Base-by-base conservation (phyloP, 2,113 vertebrate genomes). In the Urocynchramus pylzowi region DNA sequence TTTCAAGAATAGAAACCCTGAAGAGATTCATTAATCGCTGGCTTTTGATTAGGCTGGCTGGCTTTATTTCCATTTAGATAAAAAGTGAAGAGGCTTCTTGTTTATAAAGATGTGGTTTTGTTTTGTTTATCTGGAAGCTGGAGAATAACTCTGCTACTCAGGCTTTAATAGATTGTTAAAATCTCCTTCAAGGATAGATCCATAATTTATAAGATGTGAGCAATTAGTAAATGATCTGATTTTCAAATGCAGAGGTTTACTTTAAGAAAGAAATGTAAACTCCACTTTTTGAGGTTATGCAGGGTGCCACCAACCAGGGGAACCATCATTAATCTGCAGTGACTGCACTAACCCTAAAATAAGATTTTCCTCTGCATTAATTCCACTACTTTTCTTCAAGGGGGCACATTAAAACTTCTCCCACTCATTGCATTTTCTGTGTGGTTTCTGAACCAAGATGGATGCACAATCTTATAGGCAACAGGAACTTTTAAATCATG, bases 51-150 rank as follows among this genome's bases (percentile, higher is more conserved):
- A 87, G 73, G 77, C 56, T 59, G 56, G n/a, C 56, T 59, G n/a
- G 56, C 56, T 94, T 92, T 95, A 60, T 89, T 94, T 82, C 87
- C 70, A 94, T 93, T 94, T 91, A 82, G 93, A 95, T 93, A 97
- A 91, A 94, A 89, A 90, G 27, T 76, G 20, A 91, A 96, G 93
- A 92, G 80, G 33, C 30, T 93, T 70, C 73, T 92, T 74, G 37
- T 52, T 95, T 91, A 75, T 75, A 89, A 95, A 91, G 84, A 50
- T 64, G 53, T 21, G 30, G 0, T 50, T 96, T 89, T 87, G 56
- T 84, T 94, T 89, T 91, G 44, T 78, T 97, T 94, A 89, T 78
- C 93, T 84, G 59, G 31, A 68, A 82, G 77, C 57, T 53, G 44
- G 26, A 95, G 73, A 96, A 91, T 8, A 87, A 53, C 44, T 84